Evolutionary conservation across 2,113 vertebrate species (phyloP), one percentile per base, ranked within the genome.

Genomic region (Entosphenus tridentatus): DNA sequence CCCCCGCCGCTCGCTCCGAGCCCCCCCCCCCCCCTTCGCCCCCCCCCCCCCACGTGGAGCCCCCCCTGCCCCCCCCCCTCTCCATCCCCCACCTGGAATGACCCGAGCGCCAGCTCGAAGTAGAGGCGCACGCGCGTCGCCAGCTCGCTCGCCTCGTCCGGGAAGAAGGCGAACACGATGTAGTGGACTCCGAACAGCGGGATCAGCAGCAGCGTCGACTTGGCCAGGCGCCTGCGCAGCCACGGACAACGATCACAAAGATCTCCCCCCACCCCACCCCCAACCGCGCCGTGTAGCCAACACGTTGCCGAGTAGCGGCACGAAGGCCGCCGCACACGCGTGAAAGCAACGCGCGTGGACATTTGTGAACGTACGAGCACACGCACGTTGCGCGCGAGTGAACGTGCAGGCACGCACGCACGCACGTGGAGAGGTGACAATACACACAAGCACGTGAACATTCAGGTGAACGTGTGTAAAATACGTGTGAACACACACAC

Each of bases 101-200:
- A 96, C 57, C 90, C 90, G 17, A 96, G 79, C 56, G 86, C 89
- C 62, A 95, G 68, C 75, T 97, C 91, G 2, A 96, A 89, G 76
- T 86, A 87, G 55, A 91, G 79, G 70, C 87, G 83, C n/a, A 87
- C 81, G 69, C 87, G 82, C 74, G 87, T 78, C 18, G 75, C 74
- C 14, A 77, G 76, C 0, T 73, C 78, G 71, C 79, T 82, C 1
- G 85, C 79, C 1, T 81, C 84, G 67, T 90, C 88, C 0, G 90
- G 89, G 73, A 89, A 83, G 76, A 97, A 88, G 71, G 85, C 89
- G 1, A 95, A 97, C 62, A 96, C 73, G 12, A 88, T 87, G 75
- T 97, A 96, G 77, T 96, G 90, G 71, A 89, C 78, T 70, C 92
- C 93, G 18, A 97, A 96, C 71, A 97, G 82, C 18, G 93, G 93